Base-by-base conservation (phyloP, 2,888 invertebrate genomes). In the Stenotaenia linearis region DNA sequence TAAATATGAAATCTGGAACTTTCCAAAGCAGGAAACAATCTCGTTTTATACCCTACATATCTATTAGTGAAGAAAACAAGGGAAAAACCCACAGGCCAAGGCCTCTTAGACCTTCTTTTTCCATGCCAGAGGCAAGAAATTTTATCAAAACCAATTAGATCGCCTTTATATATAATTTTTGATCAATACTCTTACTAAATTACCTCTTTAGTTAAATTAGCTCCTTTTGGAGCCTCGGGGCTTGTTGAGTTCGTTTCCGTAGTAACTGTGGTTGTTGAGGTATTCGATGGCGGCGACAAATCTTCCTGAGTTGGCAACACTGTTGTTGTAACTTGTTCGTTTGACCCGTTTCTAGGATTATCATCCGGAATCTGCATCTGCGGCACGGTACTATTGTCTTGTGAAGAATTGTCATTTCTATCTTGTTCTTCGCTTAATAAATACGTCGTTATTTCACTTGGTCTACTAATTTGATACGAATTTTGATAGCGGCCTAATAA, bases 401-500 rank as follows among this genome's bases (percentile, higher is more conserved):
- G 12, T 12, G 69, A 69, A 15, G 69, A 23, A 25, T 69, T 28
- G 10, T 69, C 69, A 1, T 28, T 25, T n/a, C 25, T 6, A 2
- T 77, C 23, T 78, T 78, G 56, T 80, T 81, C 79, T n/a, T 75
- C 80, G 40, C 77, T 77, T 45, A 81, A 77, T 37, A 81, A 35
- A 75, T 81, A 81, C n/a, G 81, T 80, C 0, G 81, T 78, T 9
- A 81, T 50, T 61, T 81, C 81, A 28, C 15, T 69, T 6, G 69
- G 69, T 9, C 91, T 90, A 79, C 87, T 90, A 82, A 89, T 90
- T 78, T 77, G 5, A 77, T 50, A 61, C 35, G 15, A 23, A 30
- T 75, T 74, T 79, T 89, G 89, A 84, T 90, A 90, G 82, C 90
- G 86, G 2, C 92, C 92, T 75, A 93, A 86, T 2, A 92, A 90